Evolutionary conservation across 1,140 invertebrate species (phyloP), one percentile per base, ranked within the genome.

Genomic region (Semibalanus balanoides): DNA sequence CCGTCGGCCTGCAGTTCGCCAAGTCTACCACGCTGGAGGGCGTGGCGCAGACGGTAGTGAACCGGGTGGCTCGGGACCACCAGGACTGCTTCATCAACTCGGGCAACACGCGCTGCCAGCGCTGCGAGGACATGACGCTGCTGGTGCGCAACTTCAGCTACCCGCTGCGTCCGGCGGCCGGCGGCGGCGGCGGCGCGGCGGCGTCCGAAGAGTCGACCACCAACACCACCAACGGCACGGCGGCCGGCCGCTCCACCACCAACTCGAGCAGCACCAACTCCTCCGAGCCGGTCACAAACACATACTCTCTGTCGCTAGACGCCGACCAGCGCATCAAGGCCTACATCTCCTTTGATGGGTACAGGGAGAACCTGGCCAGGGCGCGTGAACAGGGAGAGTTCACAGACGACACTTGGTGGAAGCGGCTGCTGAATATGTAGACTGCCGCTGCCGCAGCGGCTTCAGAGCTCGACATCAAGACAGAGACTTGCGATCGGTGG

Each of bases 71-170:
- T 9, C 84, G 92, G 74, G 88, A 92, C 75, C 94, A 96, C 82
- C 90, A 94, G 78, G 91, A 95, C 75, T 88, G 88, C 75, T 94
- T 89, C 80, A 89, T 92, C 81, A 79, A 76, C 43, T 75, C 80
- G 31, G 76, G 81, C 78, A 74, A 79, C 73, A 69, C 80, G 76
- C 35, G 79, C 27, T 86, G 84, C 76, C 82, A 84, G 29, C 88
- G 88, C 80, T 82, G 90, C 71, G 91, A 92, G 77, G 92, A 94
- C 81, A 93, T 96, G 78, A 95, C 93, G 0, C 85, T 97, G 11
- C 81, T 96, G 0, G 90, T 96, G 72, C 84, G 93, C 70, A 95
- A 95, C 82, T 95, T 96, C 81, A 94, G 93, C 83, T 94, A 90
- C 81, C 87, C 89, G 14, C 82, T 94, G 27, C 88, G 90, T 0